Evolutionary conservation across 92 coral and sea anemone species (phyloP).

Genomic region (Parazoanthus swiftii): DNA sequence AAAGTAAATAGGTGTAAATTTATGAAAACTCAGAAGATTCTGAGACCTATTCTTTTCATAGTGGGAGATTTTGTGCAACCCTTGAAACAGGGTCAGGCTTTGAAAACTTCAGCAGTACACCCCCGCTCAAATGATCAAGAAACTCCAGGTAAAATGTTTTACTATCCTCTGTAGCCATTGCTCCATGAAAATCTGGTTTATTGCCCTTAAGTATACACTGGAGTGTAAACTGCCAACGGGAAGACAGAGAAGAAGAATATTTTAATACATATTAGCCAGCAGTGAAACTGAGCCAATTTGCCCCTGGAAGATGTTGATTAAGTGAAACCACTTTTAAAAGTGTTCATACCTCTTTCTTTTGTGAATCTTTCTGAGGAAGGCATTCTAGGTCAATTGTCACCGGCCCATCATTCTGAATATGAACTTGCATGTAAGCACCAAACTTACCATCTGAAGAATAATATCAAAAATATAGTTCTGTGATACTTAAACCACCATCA

Average conservation of each 20-base stretch:
- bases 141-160: slow-evolving; percentile 77
- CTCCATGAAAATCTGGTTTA: slow-evolving; percentile 87
- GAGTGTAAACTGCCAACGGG: slow-evolving; percentile 71
- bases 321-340: neutral
- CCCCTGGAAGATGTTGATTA: no score
- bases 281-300: no score
- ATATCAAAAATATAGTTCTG: neutral
- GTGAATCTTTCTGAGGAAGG: slow-evolving; percentile 47
- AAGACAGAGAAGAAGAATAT: neutral
- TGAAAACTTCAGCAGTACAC: no score
- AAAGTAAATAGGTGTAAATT: no score
- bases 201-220: slow-evolving; percentile 82
- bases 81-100: no score
- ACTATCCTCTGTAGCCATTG: slow-evolving; percentile 91
- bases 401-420: slow-evolving; percentile 99
- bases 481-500: neutral
- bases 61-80: no score
- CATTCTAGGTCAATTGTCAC: slow-evolving; percentile 89
- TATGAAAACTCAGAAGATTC: no score
- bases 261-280: no score
- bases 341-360: slow-evolving; percentile 23
- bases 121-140: slow-evolving; percentile 61
- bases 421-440: slow-evolving; percentile 98
- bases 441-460: slow-evolving; percentile 82
- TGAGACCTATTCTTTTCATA: no score